Evolutionary conservation across 2,797 vertebrate genomes (phyloP).

Genomic region (Miichthys miiuy): DNA sequence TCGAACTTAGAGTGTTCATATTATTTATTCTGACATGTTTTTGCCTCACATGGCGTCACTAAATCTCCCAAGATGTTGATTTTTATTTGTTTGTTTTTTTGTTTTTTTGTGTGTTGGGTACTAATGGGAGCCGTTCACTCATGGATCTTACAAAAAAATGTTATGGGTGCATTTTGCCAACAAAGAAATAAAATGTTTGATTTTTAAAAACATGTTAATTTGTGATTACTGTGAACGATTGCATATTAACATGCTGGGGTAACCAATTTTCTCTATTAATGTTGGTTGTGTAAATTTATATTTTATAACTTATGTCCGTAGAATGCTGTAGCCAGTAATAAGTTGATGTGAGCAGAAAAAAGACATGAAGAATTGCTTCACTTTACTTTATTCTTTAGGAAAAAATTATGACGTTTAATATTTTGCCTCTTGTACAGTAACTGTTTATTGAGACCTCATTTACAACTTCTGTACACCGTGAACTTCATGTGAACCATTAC

Average conservation of each 20-base stretch:
- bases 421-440: neutral
- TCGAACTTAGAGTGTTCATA: neutral
- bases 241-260: neutral
- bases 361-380: neutral
- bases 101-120: neutral
- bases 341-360: neutral
- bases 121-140: conserved; percentile 20
- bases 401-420: neutral
- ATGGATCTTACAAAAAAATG: conserved; percentile 35
- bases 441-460: conserved; percentile 17
- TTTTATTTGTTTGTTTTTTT: neutral
- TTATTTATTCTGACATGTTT: conserved; percentile 52
- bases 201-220: conserved; percentile 45
- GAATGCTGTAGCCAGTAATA: neutral
- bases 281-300: neutral
- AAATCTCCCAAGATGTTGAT: conserved; percentile 16
- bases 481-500: neutral
- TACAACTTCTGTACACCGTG: neutral
- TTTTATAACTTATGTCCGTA: neutral
- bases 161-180: conserved; percentile 58
- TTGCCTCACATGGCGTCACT: neutral
- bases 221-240: conserved; percentile 30
- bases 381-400: neutral
- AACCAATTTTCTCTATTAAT: neutral
- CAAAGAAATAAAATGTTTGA: conserved; percentile 72